Evolutionary conservation across 1,140 invertebrate genomes (phyloP).

Genomic region (Conus betulinus): DNA sequence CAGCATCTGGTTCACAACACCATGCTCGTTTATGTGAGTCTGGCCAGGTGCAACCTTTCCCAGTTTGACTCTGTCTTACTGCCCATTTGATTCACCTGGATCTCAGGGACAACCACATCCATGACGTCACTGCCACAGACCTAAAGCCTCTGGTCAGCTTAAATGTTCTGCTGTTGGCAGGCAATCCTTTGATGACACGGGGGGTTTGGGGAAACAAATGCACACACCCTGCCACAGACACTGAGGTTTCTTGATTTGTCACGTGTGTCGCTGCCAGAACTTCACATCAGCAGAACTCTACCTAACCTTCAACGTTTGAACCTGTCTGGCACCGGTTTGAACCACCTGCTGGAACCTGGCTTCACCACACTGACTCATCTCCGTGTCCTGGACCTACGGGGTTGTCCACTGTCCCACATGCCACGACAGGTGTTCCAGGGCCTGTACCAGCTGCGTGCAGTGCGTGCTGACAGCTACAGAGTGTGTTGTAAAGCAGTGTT

Average conservation of each 20-base stretch:
- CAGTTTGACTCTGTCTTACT: too few species aligned
- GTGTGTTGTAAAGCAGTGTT: neutral
- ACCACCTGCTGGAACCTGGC: neutral
- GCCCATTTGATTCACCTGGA: too few species aligned
- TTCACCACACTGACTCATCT: neutral
- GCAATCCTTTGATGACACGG: neutral
- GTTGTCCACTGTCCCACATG: neutral
- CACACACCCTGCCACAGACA: too few species aligned
- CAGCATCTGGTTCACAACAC: too few species aligned
- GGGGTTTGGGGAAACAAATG: neutral
- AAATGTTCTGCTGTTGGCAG: neutral
- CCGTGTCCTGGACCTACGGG: neutral
- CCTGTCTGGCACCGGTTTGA: too few species aligned
- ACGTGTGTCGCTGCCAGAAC: too few species aligned
- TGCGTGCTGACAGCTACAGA: constrained; percentile 19
- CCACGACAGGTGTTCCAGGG: neutral
- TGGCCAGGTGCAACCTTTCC: too few species aligned
- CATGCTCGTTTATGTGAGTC: too few species aligned
- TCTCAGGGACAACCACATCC: too few species aligned
- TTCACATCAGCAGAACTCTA: too few species aligned
- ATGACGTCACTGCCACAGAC: neutral
- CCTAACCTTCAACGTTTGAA: too few species aligned
- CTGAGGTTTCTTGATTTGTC: too few species aligned
- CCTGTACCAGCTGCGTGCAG: neutral
- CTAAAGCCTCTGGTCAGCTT: neutral